phyloP scores from a whole-genome alignment of 2,113 vertebrate species.

The Notothenia coriiceps region DNA sequence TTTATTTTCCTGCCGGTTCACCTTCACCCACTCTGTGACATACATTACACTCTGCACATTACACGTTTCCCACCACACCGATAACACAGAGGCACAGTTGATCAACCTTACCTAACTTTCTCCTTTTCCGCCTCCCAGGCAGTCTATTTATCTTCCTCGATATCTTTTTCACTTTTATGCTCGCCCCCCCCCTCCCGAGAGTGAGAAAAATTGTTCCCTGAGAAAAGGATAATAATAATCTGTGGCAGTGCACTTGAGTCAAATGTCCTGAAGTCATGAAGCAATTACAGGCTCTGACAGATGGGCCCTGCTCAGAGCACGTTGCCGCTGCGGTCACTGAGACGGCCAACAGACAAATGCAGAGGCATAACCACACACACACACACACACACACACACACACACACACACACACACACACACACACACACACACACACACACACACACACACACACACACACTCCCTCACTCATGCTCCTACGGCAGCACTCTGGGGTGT shows the following conservation, averaged over 20 bases:
- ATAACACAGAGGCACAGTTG: conserved; percentile 56
- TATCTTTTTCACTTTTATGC: conserved; percentile 70
- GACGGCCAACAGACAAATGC: conserved; percentile 76
- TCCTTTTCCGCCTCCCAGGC: conserved; percentile 56
- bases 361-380: conserved; percentile 63
- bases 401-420: not conserved
- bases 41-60: conserved; percentile 43
- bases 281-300: conserved; percentile 84
- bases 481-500: conserved; percentile 69
- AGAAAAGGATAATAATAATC: conserved; percentile 85
- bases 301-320: conserved; percentile 77
- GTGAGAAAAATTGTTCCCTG: conserved; percentile 71
- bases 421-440: not conserved
- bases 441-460: not conserved
- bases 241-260: conserved; percentile 82
- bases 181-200: conserved; percentile 49
- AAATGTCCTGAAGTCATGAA: conserved; percentile 83
- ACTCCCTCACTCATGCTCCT: conserved; percentile 60
- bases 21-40: conserved; percentile 48
- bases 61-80: conserved; percentile 51
- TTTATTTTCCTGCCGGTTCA: conserved; percentile 14
- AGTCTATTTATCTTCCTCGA: conserved; percentile 62
- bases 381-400: conserved; percentile 47
- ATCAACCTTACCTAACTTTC: conserved; percentile 64
- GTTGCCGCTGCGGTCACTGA: conserved; percentile 72